Base-by-base conservation (phyloP, 1,140 invertebrate genomes). In the Neodiprion fabricii region DNA sequence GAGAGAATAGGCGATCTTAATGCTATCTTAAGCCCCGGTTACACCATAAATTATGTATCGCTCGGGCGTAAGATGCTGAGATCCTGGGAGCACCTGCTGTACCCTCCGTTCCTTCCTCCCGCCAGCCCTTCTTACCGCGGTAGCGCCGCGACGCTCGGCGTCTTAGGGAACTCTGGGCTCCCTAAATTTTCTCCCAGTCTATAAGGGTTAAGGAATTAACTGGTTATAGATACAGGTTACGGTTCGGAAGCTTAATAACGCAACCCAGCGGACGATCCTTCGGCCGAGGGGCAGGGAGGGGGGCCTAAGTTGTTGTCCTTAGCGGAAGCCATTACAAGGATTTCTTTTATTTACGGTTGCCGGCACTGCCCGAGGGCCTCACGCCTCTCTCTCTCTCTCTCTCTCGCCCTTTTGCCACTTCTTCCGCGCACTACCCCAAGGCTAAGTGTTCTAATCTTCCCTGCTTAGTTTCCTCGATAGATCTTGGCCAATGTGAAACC, bases 21-120 rank as follows among this genome's bases (percentile, higher is more conserved):
- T 87, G 86, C 86, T 87, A 84, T 85, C 83, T 87, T 88, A 88
- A 88, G 87, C 86, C 85, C 78, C 77, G 80, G 81, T 82, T 81
- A 83, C 82, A 82, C 87, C 86, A 89, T 88, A 89, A 89, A 89
- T 89, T 89, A 89, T 89, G 88, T 87, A 89, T 88, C 88, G 88
- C 84, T 81, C 82, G 79, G 73, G 83, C 82, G 81, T 88, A 89
- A 89, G 88, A 88, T 87, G 86, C 84, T 81, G 79, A 84, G 86
- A 89, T 88, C 84, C 85, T 81, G 81, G 76, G 85, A 87, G 83
- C 87, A 89, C 87, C 87, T 89, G 87, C 85, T 87, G 87, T 88
- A 86, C 85, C 83, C 79, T 82, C 75, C 74, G 78, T 48, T 17
- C 49, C 11, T 47, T 70, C 72, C 72, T 66, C 65, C 48, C 9